Conservation (phyloP, 2,113 vertebrate species). For the Mirounga angustirostris region DNA sequence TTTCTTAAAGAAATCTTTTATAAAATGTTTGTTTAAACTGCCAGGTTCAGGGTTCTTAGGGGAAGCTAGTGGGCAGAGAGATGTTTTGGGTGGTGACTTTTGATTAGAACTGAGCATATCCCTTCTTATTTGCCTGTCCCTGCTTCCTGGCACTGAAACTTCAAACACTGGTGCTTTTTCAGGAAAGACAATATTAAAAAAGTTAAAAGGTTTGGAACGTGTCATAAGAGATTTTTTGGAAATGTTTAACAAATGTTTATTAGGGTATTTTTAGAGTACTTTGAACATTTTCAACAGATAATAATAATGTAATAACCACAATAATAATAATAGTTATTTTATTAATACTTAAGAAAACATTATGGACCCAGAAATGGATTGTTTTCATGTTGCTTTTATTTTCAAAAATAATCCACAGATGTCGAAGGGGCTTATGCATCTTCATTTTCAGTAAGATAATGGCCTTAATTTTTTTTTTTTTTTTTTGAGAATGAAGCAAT, state of each 20-base stretch:
- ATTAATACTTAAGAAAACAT: slow-evolving; percentile 13
- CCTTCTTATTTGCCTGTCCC: neutral
- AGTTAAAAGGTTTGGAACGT: neutral
- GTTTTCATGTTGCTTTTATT: neutral
- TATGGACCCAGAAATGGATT: slow-evolving; percentile 29
- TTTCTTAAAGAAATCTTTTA: slow-evolving; percentile 62
- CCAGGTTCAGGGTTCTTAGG: neutral
- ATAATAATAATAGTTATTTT: slow-evolving; percentile 32
- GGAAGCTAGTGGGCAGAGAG: neutral
- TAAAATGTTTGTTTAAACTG: neutral
- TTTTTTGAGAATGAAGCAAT: slow-evolving; percentile 68
- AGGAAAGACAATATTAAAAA: neutral
- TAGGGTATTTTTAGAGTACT: neutral
- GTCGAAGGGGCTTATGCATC: slow-evolving; percentile 56
- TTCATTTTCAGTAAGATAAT: slow-evolving; percentile 64
- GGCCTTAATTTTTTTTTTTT: neutral
- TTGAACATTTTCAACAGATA: slow-evolving; percentile 40
- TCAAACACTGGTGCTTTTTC: neutral
- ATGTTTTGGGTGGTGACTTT: neutral
- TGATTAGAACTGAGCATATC: neutral
- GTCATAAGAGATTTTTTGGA: neutral
- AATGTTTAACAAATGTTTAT: slow-evolving; percentile 4
- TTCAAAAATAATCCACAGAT: slow-evolving; percentile 49
- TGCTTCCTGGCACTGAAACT: neutral
- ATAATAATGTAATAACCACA: neutral